A percentile compares a stretch with the other conserved stretches of the same genome.
Evolutionary conservation across 2,113 vertebrate species (phyloP).

Genomic region (Oxyura jamaicensis): DNA sequence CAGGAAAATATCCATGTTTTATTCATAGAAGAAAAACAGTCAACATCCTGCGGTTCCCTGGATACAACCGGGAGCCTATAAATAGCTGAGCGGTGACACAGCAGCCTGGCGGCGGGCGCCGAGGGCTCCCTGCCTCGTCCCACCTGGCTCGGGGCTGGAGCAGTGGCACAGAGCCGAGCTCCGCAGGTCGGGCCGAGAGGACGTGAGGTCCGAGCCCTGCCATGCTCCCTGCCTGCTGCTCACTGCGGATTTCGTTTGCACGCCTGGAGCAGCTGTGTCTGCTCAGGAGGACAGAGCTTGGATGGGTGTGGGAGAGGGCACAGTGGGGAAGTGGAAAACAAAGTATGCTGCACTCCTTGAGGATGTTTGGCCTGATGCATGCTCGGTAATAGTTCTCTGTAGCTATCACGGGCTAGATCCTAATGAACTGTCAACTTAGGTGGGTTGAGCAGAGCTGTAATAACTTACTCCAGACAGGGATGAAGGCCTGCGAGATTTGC

Average conservation of each 20-base stretch:
- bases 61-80: constrained; percentile 67
- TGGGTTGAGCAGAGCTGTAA: neutral
- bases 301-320: neutral
- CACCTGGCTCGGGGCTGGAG: neutral
- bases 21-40: constrained; percentile 66
- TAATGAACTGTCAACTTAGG: constrained; percentile 12
- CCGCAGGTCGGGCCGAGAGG: neutral
- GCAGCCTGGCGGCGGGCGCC: constrained; percentile 40
- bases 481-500: constrained; percentile 5
- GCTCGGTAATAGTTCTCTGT: neutral
- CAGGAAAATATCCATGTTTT: constrained; percentile 74
- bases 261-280: neutral
- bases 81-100: constrained; percentile 76
- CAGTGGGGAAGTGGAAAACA: neutral
- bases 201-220: rapidly evolving
- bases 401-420: neutral
- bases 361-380: neutral
- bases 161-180: neutral
- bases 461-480: neutral
- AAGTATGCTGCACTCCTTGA: rapidly evolving
- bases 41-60: constrained; percentile 78
- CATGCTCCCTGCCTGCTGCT: neutral
- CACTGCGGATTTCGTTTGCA: neutral
- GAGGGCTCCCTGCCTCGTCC: neutral
- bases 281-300: neutral